Percentiles rank a stretch among this genome's conserved stretches.
These are phyloP conservation scores for Chloroceryle aenea DNA, from an alignment of 2,113 vertebrate species.

Conservation along the genomic window DNA sequence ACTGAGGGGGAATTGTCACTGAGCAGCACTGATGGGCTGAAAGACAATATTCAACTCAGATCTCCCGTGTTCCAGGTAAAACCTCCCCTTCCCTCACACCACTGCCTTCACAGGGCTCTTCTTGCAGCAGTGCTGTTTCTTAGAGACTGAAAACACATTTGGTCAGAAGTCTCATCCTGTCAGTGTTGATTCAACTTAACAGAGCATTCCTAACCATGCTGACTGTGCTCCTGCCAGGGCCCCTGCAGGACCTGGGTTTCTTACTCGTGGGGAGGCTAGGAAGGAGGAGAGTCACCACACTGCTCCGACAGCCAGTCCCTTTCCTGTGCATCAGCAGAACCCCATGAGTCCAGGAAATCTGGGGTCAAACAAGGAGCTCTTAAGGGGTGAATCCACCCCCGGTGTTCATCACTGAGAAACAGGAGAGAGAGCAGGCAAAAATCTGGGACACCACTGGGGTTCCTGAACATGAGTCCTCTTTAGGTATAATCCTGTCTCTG, in stretches of 20 bases:
- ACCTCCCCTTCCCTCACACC: not conserved
- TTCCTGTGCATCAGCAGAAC: not conserved
- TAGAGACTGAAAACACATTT: not conserved
- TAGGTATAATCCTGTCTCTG: not conserved
- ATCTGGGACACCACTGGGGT: not conserved
- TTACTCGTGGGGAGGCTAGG: not conserved
- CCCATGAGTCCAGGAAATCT: not conserved
- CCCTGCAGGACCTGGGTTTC: not conserved
- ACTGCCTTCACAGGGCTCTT: not conserved
- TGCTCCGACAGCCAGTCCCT: not conserved
- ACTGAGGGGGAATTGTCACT: not conserved
- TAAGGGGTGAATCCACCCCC: not conserved
- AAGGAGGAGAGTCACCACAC: not conserved
- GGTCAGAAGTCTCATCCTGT: conserved; percentile 1
- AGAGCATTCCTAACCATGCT: not conserved
- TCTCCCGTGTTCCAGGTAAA: not conserved
- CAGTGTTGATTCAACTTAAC: not conserved
- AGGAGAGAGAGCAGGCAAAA: not conserved
- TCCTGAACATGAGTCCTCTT: not conserved
- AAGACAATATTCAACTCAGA: not conserved
- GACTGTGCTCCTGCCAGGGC: not conserved
- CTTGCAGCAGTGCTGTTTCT: not conserved
- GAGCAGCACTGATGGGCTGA: not conserved
- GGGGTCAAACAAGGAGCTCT: not conserved
- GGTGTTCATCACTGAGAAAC: not conserved